phyloP scores from a whole-genome alignment of 2,888 invertebrate species.

The Zeuzera pyrina region DNA sequence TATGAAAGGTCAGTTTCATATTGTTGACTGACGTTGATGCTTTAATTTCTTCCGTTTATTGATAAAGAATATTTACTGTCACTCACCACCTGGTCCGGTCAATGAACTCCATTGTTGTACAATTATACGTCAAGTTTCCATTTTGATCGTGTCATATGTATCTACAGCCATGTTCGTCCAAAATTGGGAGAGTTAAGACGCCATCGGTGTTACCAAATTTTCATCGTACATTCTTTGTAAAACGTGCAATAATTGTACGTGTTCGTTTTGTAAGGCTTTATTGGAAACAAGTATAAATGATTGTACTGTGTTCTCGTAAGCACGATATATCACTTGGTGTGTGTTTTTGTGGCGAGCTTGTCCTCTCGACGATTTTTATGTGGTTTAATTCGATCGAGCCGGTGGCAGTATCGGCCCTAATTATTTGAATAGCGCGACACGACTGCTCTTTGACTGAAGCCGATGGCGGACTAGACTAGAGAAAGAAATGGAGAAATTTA shows the following conservation, averaged over 20 bases:
- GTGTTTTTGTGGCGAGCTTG: constrained; percentile 42
- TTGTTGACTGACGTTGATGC: constrained; percentile 41
- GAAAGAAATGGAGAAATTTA: too few species aligned
- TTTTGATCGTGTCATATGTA: constrained; percentile 24
- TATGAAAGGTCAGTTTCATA: constrained; percentile 62
- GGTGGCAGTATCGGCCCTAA: constrained; percentile 56
- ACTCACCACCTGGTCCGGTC: constrained; percentile 58
- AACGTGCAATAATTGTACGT: constrained; percentile 17
- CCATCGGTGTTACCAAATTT: constrained; percentile 31
- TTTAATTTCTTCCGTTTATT: constrained; percentile 60
- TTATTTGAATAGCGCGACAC: constrained; percentile 66
- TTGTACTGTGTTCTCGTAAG: constrained; percentile 22
- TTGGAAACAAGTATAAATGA: constrained; percentile 36
- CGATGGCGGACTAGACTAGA: too few species aligned
- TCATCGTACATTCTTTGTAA: constrained; percentile 21
- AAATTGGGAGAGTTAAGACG: constrained; percentile 36
- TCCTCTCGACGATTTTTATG: constrained; percentile 50
- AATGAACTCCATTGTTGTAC: constrained; percentile 31
- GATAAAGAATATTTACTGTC: constrained; percentile 57
- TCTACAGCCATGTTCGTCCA: constrained; percentile 23
- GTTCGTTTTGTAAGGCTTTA: constrained; percentile 34
- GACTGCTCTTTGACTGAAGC: constrained; percentile 53
- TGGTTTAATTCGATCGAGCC: constrained; percentile 56
- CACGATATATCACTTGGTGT: constrained; percentile 31
- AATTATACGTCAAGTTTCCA: constrained; percentile 32